Evolutionary conservation across 2,888 invertebrate species (phyloP), one percentile per base, ranked within the genome.

Genomic region (Drosophila gaucha): DNA sequence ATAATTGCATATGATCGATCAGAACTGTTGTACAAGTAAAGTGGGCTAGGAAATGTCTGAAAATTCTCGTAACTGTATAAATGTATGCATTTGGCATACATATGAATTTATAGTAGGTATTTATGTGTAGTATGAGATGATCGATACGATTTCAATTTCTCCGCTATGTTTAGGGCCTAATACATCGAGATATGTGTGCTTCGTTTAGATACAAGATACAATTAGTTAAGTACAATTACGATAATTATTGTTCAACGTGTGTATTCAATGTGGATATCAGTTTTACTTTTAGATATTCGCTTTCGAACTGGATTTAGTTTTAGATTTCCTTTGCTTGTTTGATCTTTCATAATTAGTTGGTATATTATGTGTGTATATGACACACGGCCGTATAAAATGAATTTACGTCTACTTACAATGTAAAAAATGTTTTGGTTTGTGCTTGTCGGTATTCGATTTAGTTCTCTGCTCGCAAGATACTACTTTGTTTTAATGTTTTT

Each of bases 211-310:
- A 82, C 86, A 82, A 80, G 80, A 78, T 74, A 78, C 69, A 74
- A 74, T 87, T 87, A 75, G 76, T 67, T 82, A 85, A 87, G 76
- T 80, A 80, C 80, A 80, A 87, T 80, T 80, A 87, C 28, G 63
- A 86, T 87, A 79, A 87, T 82, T 82, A 82, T 82, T 82, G 82
- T 82, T 82, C 88, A 87, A 82, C 80, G 76, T 87, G 35, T 35
- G 68, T 85, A 82, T 87, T 72, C 67, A 82, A 74, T 74, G 51
- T 57, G 64, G 62, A 74, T 74, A 60, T 74, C 56, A 66, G 74
- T 82, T 72, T 76, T 72, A 51, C 38, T 58, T 62, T 49, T 67
- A 50, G 41, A 41, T 60, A 66, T 65, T 65, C 67, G 56, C 24
- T 57, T 39, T 67, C 38, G 36, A 57, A 33, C 30, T 51, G 41